Percentiles rank a stretch among this genome's conserved stretches.
These are phyloP conservation scores for Eucidaris tribuloides DNA, from an alignment of 35 echinoderm and acorn worm species.

Conservation along the genomic window DNA sequence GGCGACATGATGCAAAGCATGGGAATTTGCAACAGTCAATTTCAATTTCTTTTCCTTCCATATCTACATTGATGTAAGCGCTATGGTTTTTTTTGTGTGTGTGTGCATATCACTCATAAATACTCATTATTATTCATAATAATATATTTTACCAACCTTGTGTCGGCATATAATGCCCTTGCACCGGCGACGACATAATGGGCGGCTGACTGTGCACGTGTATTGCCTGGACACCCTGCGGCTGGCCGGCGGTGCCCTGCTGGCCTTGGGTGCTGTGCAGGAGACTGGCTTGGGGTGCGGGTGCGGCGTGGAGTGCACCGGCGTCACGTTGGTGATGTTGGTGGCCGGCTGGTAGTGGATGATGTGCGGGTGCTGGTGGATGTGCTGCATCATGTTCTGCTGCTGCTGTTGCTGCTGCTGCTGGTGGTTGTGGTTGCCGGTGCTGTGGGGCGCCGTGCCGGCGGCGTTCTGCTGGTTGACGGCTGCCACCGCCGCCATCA, in stretches of 20 bases:
- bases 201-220: neutral
- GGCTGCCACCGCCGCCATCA: neutral
- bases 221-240: neutral
- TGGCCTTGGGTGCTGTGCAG: neutral
- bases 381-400: neutral
- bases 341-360: neutral
- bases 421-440: constrained; percentile 12
- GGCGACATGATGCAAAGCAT: no score
- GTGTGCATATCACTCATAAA: no score
- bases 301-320: constrained; percentile 29
- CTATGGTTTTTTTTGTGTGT: no score
- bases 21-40: no score
- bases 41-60: no score
- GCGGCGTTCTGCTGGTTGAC: constrained; percentile 7
- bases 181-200: neutral
- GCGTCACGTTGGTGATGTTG: constrained; percentile 64
- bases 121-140: no score
- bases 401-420: constrained; percentile 21
- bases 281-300: constrained; percentile 48
- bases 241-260: neutral
- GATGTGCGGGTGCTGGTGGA: constrained; percentile 11
- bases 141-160: neutral
- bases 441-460: neutral
- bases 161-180: constrained; percentile 16
- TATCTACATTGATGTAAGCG: no score